These are phyloP conservation scores for Enteromius mattozi DNA, from an alignment of 2,797 vertebrate genomes.

Conservation along the genomic window DNA sequence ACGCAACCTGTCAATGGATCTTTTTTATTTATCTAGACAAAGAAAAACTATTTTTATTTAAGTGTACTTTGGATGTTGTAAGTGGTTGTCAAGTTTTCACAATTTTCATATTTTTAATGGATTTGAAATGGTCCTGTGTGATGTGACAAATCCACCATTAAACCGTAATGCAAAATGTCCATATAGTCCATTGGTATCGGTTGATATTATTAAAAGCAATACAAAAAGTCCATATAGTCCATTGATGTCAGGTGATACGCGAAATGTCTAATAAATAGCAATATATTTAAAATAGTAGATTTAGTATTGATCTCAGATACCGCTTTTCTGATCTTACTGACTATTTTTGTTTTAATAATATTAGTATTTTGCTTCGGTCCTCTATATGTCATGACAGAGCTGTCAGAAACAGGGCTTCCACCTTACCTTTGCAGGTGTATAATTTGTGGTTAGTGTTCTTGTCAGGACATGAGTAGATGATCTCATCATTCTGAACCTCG, in stretches of 20 bases:
- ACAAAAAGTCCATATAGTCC: not conserved
- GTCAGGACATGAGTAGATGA: conserved; percentile 56
- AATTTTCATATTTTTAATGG: not conserved
- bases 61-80: not conserved
- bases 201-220: too few species aligned
- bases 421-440: conserved; percentile 33
- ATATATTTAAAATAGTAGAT: not conserved
- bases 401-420: conserved; percentile 18
- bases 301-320: not conserved
- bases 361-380: not conserved
- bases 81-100: not conserved
- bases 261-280: not conserved
- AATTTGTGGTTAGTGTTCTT: conserved; percentile 46
- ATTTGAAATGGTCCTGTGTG: not conserved
- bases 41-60: not conserved
- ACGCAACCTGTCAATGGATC: not conserved
- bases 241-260: not conserved
- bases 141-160: not conserved
- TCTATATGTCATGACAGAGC: not conserved
- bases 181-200: too few species aligned
- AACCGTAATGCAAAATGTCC: not conserved
- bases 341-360: not conserved
- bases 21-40: not conserved
- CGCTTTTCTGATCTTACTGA: not conserved
- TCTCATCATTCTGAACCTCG: conserved; percentile 55